These are phyloP conservation scores for Scaptomyza flava DNA, from an alignment of 2,888 invertebrate species.

Conservation along the genomic window DNA sequence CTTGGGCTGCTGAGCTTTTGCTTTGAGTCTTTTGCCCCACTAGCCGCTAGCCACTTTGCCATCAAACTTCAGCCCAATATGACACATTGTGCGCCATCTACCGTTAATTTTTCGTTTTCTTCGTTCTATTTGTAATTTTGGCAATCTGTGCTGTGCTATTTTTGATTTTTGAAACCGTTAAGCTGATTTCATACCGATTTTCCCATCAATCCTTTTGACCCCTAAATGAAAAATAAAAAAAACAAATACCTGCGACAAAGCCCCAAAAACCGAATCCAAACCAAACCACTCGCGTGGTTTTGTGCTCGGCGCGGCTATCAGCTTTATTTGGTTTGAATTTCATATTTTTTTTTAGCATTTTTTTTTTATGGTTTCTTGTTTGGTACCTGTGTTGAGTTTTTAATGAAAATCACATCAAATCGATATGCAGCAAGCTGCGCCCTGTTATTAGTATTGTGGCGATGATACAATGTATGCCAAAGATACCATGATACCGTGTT, in stretches of 20 bases:
- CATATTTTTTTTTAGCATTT: neutral
- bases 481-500: conserved; percentile 17
- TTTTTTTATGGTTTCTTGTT: conserved; percentile 7
- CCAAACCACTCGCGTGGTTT: conserved; percentile 52
- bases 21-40: conserved; percentile 28
- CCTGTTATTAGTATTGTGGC: neutral
- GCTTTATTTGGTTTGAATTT: conserved; percentile 18
- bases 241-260: neutral
- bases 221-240: neutral
- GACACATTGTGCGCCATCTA: conserved; percentile 26
- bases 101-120: conserved; percentile 14
- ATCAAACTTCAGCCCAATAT: conserved; percentile 27
- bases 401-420: conserved; percentile 77
- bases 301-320: conserved; percentile 51
- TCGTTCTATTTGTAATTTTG: conserved; percentile 40
- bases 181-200: conserved; percentile 70
- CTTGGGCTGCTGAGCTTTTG: conserved; percentile 43
- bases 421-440: conserved; percentile 61
- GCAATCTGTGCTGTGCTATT: neutral
- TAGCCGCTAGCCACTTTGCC: too few relatives aligned
- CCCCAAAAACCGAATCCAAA: conserved; percentile 15
- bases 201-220: conserved; percentile 38
- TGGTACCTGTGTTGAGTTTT: conserved; percentile 67
- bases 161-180: conserved; percentile 44
- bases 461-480: conserved; percentile 1